Percentiles rank a stretch among this genome's conserved stretches.
These are phyloP conservation scores for Ornithoptera priamus DNA, from an alignment of 2,888 invertebrate genomes.

Conservation along the genomic window DNA sequence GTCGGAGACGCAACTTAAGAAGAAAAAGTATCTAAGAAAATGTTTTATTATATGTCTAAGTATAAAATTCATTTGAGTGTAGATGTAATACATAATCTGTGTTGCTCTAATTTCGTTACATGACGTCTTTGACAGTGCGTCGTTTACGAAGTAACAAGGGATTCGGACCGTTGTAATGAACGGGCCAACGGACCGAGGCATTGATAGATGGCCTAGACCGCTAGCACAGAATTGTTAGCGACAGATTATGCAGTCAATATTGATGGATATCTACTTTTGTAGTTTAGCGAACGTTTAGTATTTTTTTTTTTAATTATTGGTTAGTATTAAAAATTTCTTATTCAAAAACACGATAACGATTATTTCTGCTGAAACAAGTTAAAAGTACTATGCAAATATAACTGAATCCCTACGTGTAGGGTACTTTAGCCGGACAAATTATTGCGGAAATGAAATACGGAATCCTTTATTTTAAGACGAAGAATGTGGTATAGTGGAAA, in stretches of 20 bases:
- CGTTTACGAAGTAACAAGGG: slow-evolving; percentile 22
- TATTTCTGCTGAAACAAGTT: too few species aligned
- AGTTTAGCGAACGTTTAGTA: neutral
- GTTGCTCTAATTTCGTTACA: slow-evolving; percentile 7
- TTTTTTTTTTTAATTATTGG: neutral
- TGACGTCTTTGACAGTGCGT: slow-evolving; percentile 17
- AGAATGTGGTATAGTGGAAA: too few species aligned
- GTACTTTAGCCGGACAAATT: too few species aligned
- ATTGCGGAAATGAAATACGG: too few species aligned
- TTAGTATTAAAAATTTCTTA: neutral
- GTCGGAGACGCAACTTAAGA: too few species aligned
- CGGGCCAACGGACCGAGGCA: slow-evolving; percentile 48
- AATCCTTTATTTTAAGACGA: too few species aligned
- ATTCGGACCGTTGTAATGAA: slow-evolving; percentile 25
- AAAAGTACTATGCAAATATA: too few species aligned
- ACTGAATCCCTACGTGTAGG: too few species aligned
- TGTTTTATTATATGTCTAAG: too few species aligned
- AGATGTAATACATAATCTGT: neutral
- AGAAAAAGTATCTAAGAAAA: too few species aligned
- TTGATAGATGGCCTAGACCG: slow-evolving; percentile 54
- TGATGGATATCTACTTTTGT: slow-evolving; percentile 29
- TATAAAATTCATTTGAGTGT: neutral
- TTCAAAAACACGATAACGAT: too few species aligned
- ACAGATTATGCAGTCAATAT: slow-evolving; percentile 55
- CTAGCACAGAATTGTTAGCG: slow-evolving; percentile 54